A percentile compares a stretch with the other conserved stretches of the same genome.
Evolutionary conservation across 2,113 vertebrate genomes (phyloP).

Genomic region (Brachyhypopomus gauderio): DNA sequence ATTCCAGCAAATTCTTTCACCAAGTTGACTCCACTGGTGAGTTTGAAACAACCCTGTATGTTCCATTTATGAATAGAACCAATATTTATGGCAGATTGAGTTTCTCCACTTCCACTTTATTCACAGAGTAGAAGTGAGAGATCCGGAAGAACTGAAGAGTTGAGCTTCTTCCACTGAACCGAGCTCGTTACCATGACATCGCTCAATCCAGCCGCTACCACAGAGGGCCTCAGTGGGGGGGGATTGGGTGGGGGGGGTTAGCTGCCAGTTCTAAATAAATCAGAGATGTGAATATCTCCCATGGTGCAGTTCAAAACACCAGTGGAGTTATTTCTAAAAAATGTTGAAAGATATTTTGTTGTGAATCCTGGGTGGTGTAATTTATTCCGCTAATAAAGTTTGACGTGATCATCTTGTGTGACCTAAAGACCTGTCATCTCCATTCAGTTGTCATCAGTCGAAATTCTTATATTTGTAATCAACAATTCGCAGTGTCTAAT

Average conservation of each 20-base stretch:
- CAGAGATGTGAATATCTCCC: neutral
- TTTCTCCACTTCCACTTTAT: neutral
- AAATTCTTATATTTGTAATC: too few relatives aligned
- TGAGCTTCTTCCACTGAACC: neutral
- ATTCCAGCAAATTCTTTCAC: too few relatives aligned
- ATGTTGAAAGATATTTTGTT: neutral
- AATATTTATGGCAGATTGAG: neutral
- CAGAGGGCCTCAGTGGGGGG: neutral
- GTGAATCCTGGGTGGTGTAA: too few relatives aligned
- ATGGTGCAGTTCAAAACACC: neutral
- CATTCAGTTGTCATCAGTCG: too few relatives aligned
- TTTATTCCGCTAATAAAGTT: too few relatives aligned
- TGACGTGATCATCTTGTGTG: too few relatives aligned
- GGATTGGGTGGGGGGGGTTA: neutral
- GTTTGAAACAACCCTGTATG: neutral
- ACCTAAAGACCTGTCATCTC: too few relatives aligned
- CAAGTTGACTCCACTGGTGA: too few relatives aligned
- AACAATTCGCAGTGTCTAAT: too few relatives aligned
- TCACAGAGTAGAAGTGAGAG: neutral
- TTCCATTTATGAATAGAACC: neutral
- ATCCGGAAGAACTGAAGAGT: neutral
- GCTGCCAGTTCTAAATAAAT: slow-evolving; percentile 6
- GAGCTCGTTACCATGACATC: slow-evolving; percentile 17
- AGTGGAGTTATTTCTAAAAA: neutral
- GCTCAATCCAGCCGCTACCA: slow-evolving; percentile 5